A percentile compares a stretch with the other conserved stretches of the same genome.
phyloP scores from a whole-genome alignment of 2,797 vertebrate genomes.

The Tokudaia tokunoshimensis region DNA sequence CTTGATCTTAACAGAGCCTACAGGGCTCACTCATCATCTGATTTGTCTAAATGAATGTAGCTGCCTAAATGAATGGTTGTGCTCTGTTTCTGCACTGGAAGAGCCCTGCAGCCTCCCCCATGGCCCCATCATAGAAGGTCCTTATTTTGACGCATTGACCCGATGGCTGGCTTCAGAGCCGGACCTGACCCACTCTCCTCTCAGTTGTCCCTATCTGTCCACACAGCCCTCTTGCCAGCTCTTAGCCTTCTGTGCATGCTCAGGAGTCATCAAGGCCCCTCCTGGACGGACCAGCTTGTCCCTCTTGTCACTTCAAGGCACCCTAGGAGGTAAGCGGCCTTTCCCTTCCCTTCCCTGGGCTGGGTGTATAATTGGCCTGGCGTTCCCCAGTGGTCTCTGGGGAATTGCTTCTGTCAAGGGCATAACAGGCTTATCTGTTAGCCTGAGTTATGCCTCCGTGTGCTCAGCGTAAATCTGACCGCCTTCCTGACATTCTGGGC shows the following conservation, averaged over 20 bases:
- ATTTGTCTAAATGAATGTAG: background rate
- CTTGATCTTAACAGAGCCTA: background rate
- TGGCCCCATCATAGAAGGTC: background rate
- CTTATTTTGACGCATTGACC: background rate
- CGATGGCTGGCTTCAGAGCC: background rate
- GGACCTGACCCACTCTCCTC: too few relatives aligned
- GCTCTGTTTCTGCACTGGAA: background rate
- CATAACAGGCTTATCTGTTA: constrained; percentile 83
- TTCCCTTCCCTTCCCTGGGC: background rate
- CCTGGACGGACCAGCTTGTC: background rate
- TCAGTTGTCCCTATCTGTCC: background rate
- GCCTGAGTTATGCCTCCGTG: constrained; percentile 83
- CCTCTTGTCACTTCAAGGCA: background rate
- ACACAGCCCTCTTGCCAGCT: background rate
- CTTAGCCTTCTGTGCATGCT: background rate
- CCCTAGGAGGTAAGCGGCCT: background rate
- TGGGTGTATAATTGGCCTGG: constrained; percentile 70
- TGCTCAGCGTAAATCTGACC: constrained; percentile 80
- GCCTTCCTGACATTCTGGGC: constrained; percentile 58
- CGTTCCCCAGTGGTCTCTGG: constrained; percentile 64
- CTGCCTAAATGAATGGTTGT: background rate
- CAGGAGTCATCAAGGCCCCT: background rate
- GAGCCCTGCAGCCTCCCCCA: background rate
- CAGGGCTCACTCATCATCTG: background rate
- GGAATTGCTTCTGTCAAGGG: constrained; percentile 82